Evolutionary conservation across 2,888 invertebrate genomes (phyloP).

Genomic region (Amaurobius ferox): DNA sequence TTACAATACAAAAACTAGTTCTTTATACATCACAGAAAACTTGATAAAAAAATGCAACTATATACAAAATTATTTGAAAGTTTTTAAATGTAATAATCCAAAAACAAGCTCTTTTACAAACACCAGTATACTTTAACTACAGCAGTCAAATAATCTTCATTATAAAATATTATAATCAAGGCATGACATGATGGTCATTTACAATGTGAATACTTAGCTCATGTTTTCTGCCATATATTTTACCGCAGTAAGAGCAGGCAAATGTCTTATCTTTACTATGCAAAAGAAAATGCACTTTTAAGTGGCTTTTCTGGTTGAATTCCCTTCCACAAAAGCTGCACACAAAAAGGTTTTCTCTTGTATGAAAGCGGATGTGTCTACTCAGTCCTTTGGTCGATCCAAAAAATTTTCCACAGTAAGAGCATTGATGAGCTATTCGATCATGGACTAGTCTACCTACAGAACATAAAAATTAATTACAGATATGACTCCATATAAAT

Average conservation of each 20-base stretch:
- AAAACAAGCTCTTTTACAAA: too few relatives aligned
- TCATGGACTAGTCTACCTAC: not conserved
- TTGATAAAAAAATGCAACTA: too few relatives aligned
- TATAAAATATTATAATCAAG: too few relatives aligned
- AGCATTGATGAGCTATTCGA: not conserved
- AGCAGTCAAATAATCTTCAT: too few relatives aligned
- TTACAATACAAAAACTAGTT: too few relatives aligned
- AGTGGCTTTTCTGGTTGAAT: not conserved
- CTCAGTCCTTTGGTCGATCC: constrained; percentile 4
- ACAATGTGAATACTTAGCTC: not conserved
- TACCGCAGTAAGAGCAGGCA: not conserved
- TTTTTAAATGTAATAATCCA: too few relatives aligned
- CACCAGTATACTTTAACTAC: too few relatives aligned
- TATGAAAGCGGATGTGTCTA: not conserved
- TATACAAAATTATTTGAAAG: too few relatives aligned
- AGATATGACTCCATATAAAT: too few relatives aligned
- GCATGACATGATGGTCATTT: not conserved
- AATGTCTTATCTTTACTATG: not conserved
- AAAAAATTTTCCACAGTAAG: not conserved
- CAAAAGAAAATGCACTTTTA: not conserved
- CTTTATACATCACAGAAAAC: too few relatives aligned
- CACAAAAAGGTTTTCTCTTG: not conserved
- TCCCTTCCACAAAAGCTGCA: constrained; percentile 1
- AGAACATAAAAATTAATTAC: not conserved
- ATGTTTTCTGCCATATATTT: not conserved